Evolutionary conservation across 1,140 invertebrate species (phyloP), one percentile per base, ranked within the genome.

Genomic region (Forficula auricularia): DNA sequence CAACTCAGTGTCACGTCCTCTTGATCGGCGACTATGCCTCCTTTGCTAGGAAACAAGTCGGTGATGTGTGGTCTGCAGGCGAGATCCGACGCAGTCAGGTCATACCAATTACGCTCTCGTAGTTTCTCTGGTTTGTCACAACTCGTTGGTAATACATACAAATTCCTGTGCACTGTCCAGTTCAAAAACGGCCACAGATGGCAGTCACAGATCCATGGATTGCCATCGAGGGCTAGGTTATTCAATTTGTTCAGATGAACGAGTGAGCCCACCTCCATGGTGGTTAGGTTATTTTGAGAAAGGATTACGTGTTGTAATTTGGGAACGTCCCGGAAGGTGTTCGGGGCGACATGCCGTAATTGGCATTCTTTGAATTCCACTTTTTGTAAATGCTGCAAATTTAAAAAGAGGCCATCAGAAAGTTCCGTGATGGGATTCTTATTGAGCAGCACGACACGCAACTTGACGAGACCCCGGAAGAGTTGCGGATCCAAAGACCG

Each of bases 181-280:
- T 85, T 71, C 16, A 82, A 68, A 47, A 92, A 83, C 6, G 66
- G 67, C 50, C 82, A 75, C 36, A 92, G 59, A 43, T 76, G 70
- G 51, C 88, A 92, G 57, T 90, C 83, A 54, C 88, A 92, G 33
- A 76, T 71, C 88, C 88, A 92, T 0, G 77, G 78, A 57, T 92
- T 92, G 43, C 77, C 73, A 42, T 77, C 70, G 0, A 92, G 62
- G 40, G 76, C 79, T 2, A 91, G 59, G 47, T 77, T 78, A n/a
- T 70, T 70, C 13, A 90, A 58, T 22, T 70, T 73, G 0, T 63
- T 62, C 20, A 84, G 56, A n/a, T 66, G 59, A 27, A 64, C 62
- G 27, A 82, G 67, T 0, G 65, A 69, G 10, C 70, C 64, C 12
- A 70, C 49, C 52, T 73, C 73, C 20, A 74, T 50, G 13, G 56